Conservation (phyloP, 2,888 invertebrate genomes). For the Pediacus dermestoides region DNA sequence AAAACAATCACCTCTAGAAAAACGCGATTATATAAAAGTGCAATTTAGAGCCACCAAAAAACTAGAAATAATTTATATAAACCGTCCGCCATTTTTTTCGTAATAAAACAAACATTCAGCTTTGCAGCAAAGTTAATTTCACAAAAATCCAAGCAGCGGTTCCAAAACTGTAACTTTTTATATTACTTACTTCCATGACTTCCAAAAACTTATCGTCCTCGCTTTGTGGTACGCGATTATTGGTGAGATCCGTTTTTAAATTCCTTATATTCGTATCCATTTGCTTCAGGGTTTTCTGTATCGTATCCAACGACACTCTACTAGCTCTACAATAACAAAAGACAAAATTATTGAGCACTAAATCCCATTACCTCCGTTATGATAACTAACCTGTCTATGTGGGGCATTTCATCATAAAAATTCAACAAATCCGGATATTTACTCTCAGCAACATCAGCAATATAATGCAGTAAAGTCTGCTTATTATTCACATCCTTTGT, state of each 20-base stretch:
- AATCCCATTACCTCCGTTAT: conserved; percentile 1
- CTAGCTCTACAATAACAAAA: conserved; percentile 62
- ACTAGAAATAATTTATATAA: too few relatives aligned
- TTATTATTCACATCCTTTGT: conserved; percentile 94
- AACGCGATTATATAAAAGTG: too few relatives aligned
- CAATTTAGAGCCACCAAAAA: too few relatives aligned
- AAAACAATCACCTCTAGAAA: too few relatives aligned
- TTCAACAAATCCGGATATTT: conserved; percentile 82
- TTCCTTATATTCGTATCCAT: conserved; percentile 87
- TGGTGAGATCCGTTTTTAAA: conserved; percentile 86
- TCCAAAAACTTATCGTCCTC: conserved; percentile 82
- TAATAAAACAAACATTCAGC: too few relatives aligned
- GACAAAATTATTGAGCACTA: background rate
- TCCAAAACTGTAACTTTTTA: too few relatives aligned
- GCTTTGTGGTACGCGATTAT: conserved; percentile 73
- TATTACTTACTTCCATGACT: conserved; percentile 80
- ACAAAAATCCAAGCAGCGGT: too few relatives aligned
- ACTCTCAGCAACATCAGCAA: conserved; percentile 82
- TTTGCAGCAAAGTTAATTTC: too few relatives aligned
- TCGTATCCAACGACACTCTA: conserved; percentile 75
- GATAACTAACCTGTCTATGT: conserved; percentile 67
- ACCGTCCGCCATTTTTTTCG: too few relatives aligned
- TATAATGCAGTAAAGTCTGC: conserved; percentile 86
- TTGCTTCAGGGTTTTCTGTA: conserved; percentile 74
- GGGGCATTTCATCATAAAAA: conserved; percentile 82